phyloP scores from a whole-genome alignment of 2,113 vertebrate genomes.

The Cariama cristata region DNA sequence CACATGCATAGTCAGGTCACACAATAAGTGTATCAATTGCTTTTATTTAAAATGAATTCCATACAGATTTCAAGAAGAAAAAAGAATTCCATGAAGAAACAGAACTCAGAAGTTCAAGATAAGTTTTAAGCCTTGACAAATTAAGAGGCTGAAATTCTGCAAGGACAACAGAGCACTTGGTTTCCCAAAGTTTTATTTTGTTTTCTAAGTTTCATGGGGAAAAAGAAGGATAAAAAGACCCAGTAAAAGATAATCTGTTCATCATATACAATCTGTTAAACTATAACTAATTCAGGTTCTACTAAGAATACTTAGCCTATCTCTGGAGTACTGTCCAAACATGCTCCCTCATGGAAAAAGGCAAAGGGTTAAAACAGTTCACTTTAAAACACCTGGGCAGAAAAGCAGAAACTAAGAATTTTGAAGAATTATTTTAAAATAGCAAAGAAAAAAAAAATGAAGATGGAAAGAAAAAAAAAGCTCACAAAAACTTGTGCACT shows the following conservation, averaged over 20 bases:
- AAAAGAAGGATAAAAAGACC: neutral
- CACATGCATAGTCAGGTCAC: neutral
- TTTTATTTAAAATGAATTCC: neutral
- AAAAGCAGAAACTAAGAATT: neutral
- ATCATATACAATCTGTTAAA: neutral
- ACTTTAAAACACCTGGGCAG: neutral
- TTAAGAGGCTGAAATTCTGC: neutral
- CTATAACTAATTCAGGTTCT: neutral
- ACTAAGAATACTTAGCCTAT: neutral
- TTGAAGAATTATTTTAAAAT: neutral
- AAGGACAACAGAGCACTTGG: neutral
- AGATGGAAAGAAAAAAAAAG: neutral
- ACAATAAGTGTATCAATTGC: neutral
- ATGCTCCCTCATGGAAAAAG: neutral
- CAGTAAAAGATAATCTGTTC: neutral
- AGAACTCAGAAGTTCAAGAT: neutral
- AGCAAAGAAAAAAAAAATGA: neutral
- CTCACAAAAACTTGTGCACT: conserved; percentile 29
- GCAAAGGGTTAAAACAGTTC: neutral
- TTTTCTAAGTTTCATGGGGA: neutral
- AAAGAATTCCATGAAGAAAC: neutral
- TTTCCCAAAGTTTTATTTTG: neutral
- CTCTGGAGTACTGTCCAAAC: neutral
- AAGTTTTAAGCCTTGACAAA: neutral
- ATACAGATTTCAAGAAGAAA: neutral